Conservation (phyloP, 2,113 vertebrate species). For the Arenaria interpres region DNA sequence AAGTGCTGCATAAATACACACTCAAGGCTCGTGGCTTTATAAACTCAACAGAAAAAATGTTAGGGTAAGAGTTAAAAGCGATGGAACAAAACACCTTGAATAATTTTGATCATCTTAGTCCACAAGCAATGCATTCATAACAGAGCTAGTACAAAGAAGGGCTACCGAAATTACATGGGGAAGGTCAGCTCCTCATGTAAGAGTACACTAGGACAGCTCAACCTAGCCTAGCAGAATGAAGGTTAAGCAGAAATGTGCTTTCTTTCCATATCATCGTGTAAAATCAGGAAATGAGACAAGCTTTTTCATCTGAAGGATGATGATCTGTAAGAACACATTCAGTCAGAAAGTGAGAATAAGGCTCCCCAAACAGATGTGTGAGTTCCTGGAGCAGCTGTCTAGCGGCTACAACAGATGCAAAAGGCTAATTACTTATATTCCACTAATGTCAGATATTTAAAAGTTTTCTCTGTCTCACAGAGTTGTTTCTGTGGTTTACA, state of each 20-base stretch:
- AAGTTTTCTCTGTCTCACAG: neutral
- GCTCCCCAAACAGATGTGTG: neutral
- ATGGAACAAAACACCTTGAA: accelerated
- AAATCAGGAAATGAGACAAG: neutral
- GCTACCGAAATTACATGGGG: neutral
- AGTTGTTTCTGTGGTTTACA: neutral
- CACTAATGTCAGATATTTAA: neutral
- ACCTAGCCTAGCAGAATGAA: neutral
- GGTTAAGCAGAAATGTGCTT: neutral
- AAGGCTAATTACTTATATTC: neutral
- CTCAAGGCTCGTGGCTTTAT: neutral
- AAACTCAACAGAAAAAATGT: neutral
- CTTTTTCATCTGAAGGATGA: neutral
- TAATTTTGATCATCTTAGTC: neutral
- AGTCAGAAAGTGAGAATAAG: neutral
- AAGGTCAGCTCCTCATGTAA: neutral
- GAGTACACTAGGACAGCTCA: neutral
- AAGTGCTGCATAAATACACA: neutral
- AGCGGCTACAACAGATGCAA: neutral
- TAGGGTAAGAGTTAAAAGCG: neutral
- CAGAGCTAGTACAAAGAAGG: neutral
- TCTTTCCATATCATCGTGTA: neutral
- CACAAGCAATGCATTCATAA: neutral
- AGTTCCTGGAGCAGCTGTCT: neutral
- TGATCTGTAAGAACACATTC: neutral